A percentile compares a stretch with the other conserved stretches of the same genome.
These are phyloP conservation scores for Coremacera marginata DNA, from an alignment of 2,888 invertebrate species.

Conservation along the genomic window DNA sequence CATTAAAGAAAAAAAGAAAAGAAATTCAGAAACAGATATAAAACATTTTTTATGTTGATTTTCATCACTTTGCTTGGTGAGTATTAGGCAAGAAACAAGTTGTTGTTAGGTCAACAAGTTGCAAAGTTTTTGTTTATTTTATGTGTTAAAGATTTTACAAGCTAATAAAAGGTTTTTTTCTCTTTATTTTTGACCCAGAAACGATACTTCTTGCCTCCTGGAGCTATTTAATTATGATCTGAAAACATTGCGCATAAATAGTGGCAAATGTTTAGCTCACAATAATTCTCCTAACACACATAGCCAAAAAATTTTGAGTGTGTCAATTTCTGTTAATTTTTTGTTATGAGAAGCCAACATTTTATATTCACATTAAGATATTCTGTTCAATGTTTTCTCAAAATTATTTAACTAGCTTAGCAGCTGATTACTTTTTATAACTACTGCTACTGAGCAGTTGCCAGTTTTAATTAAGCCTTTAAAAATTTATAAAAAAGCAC, in stretches of 20 bases:
- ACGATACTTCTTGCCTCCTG: constrained; percentile 57
- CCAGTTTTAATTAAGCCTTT: too few species aligned
- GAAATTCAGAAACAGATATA: too few species aligned
- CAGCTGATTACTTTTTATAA: not conserved
- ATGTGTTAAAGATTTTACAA: not conserved
- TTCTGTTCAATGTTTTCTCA: constrained; percentile 1
- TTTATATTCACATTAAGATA: too few species aligned
- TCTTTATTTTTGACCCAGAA: not conserved
- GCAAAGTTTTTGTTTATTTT: not conserved
- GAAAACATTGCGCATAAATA: constrained; percentile 68
- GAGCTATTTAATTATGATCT: constrained; percentile 69
- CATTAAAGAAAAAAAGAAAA: constrained; percentile 4
- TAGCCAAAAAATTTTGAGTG: constrained; percentile 59
- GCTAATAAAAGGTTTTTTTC: not conserved
- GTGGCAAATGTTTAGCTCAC: constrained; percentile 67
- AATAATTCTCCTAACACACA: constrained; percentile 23
- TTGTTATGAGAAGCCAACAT: not conserved
- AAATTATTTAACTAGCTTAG: not conserved
- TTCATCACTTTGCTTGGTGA: too few species aligned
- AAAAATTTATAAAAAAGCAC: too few species aligned
- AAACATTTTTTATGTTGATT: too few species aligned
- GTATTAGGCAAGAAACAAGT: not conserved
- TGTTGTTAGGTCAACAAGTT: constrained; percentile 6
- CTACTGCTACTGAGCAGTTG: too few species aligned
- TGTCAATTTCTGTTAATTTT: constrained; percentile 13